Conservation (phyloP, 2,888 invertebrate genomes). For the Lamellibrachia satsuma region DNA sequence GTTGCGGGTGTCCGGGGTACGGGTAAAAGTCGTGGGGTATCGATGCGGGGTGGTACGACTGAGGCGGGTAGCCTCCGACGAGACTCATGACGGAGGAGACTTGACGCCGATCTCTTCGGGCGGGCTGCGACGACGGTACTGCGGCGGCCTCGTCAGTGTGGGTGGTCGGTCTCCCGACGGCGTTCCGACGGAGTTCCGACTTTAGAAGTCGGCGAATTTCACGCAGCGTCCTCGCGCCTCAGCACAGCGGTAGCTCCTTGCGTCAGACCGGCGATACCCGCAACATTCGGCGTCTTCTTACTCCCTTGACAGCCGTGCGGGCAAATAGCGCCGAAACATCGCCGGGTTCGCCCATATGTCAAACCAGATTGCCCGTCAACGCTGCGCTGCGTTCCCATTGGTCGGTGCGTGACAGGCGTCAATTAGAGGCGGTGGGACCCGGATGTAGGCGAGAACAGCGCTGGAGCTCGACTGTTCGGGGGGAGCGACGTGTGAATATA, state of each 20-base stretch:
- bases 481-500: neutral
- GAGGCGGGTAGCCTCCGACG: neutral
- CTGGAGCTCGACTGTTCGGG: neutral
- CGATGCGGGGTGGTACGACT: neutral
- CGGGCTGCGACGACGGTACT: neutral
- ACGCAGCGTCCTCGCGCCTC: neutral
- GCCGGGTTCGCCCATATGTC: neutral
- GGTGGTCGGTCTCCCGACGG: neutral
- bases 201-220: neutral
- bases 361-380: conserved; percentile 9
- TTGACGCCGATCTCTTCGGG: neutral
- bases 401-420: neutral
- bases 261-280: neutral
- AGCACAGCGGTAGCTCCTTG: neutral
- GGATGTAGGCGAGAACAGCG: conserved; percentile 5
- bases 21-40: conserved; percentile 12
- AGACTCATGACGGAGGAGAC: neutral
- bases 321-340: neutral
- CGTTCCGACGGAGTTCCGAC: neutral
- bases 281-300: conserved; percentile 1
- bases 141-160: neutral
- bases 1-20: neutral
- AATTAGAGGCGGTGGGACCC: neutral
- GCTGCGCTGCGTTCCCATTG: neutral
- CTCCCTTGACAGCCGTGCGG: neutral